Evolutionary conservation across 2,797 vertebrate species (phyloP).

Genomic region (Alfaro cultratus): DNA sequence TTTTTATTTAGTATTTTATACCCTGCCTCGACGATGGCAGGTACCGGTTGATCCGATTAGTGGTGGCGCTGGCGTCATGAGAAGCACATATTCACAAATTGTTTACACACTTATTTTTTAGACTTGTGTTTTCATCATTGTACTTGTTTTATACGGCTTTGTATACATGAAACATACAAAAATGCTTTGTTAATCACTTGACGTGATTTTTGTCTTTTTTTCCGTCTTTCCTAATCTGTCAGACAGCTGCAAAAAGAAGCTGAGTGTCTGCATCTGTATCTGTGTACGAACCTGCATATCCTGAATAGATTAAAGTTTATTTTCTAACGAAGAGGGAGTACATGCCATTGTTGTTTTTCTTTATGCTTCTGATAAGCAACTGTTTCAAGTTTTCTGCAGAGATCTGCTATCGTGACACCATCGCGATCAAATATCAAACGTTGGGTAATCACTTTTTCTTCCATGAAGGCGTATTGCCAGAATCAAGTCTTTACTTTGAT

Average conservation of each 20-base stretch:
- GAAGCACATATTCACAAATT: conserved; percentile 90
- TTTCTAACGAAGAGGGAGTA: conserved; percentile 69
- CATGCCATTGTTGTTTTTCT: background rate
- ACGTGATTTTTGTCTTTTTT: conserved; percentile 87
- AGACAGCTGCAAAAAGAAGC: conserved; percentile 73
- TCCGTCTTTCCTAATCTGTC: conserved; percentile 42
- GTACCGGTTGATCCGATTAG: conserved; percentile 81
- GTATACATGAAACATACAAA: conserved; percentile 84
- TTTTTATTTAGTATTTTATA: conserved; percentile 65
- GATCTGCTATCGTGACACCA: conserved; percentile 4
- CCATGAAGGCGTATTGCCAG: conserved; percentile 4
- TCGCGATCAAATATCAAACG: conserved; percentile 19
- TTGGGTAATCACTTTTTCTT: conserved; percentile 39
- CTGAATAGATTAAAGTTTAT: conserved; percentile 78
- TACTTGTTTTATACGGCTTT: conserved; percentile 93
- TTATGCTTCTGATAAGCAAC: background rate
- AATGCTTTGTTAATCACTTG: conserved; percentile 86
- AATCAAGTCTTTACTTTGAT: conserved; percentile 34
- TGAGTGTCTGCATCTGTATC: conserved; percentile 67
- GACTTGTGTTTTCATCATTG: conserved; percentile 88
- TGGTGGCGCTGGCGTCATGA: conserved; percentile 93
- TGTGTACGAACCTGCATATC: conserved; percentile 73
- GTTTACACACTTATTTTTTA: conserved; percentile 91
- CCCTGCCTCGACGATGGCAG: conserved; percentile 72
- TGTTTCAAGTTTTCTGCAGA: background rate